phyloP scores from a whole-genome alignment of 2,113 vertebrate genomes.

The Paramisgurnus dabryanus region DNA sequence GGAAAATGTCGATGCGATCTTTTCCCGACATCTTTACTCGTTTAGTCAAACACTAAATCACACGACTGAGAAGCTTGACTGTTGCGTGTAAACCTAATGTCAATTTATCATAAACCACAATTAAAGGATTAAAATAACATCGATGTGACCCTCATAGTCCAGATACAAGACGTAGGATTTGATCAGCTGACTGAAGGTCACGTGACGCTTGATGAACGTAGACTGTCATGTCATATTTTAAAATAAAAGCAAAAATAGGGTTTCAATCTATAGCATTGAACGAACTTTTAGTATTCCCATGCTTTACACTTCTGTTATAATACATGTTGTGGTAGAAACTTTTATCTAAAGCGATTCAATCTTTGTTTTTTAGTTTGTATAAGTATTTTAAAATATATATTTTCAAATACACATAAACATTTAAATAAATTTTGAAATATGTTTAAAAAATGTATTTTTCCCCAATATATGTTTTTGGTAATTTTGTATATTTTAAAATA shows the following conservation, averaged over 20 bases:
- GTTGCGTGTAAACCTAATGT: not conserved
- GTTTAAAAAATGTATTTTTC: no score
- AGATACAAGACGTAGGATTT: conserved; percentile 26
- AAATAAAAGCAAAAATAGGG: not conserved
- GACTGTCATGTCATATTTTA: not conserved
- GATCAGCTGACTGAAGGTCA: conserved; percentile 69
- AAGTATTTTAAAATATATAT: no score
- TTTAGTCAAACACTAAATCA: conserved; percentile 13
- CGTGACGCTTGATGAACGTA: conserved; percentile 15
- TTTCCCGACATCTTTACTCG: conserved; percentile 87
- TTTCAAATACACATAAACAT: no score
- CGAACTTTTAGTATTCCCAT: no score
- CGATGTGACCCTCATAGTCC: conserved; percentile 62
- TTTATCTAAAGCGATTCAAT: no score
- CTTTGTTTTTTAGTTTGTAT: no score
- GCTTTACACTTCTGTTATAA: no score
- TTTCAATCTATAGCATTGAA: no score
- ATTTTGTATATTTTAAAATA: no score
- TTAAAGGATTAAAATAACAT: conserved; percentile 11
- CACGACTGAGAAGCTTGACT: not conserved
- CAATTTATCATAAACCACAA: not conserved
- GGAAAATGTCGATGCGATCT: conserved; percentile 95
- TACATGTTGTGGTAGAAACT: no score
- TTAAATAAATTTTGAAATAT: no score
- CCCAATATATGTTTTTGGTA: no score